Evolutionary conservation across 2,797 vertebrate species (phyloP), one percentile per base, ranked within the genome.

Genomic region (Sebastolobus altivelis): DNA sequence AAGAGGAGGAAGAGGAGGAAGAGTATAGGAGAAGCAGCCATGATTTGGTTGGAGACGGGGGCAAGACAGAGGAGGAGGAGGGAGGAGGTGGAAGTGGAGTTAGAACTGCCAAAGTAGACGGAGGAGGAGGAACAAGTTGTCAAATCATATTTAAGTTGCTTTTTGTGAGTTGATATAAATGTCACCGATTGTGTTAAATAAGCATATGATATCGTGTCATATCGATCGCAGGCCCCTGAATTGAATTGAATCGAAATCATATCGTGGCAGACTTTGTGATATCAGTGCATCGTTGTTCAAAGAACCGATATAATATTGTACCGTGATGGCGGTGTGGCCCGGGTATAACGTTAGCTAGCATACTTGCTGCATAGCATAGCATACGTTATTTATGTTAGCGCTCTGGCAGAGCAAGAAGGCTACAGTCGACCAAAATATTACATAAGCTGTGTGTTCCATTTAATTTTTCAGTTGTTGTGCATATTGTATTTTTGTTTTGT

Each of bases 21-120:
- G 9, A 43, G 40, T 43, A 16, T 43, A 43, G 13, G 40, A 62
- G 52, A 80, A 62, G 25, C 43, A 76, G 71, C 27, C 29, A 76
- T 60, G 84, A 75, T 73, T 79, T 79, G 29, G 76, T 25, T 35
- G 5, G 68, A 89, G 85, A 76, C 35, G 6, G 25, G 49, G 58
- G 68, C 16, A 93, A 95, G 93, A 94, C 95, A 93, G 46, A 70
- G 55, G 74, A 71, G 43, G 54, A 29, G 40, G 40, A 43, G 25
- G 73, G 33, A 46, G 62, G 60, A 74, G 66, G 43, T 27, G 43
- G 62, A 33, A 6, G 72, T 63, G 62, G 60, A 75, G 77, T 55
- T 72, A 54, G 37, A 61, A 69, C 25, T 29, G 62, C 4, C n/a
- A 35, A 62, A 68, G 22, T 20, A 37, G 38, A 68, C 10, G 43